Evolutionary conservation across 1,140 invertebrate genomes (phyloP), one percentile per base, ranked within the genome.

Genomic region (Chrysomallon squamiferum): DNA sequence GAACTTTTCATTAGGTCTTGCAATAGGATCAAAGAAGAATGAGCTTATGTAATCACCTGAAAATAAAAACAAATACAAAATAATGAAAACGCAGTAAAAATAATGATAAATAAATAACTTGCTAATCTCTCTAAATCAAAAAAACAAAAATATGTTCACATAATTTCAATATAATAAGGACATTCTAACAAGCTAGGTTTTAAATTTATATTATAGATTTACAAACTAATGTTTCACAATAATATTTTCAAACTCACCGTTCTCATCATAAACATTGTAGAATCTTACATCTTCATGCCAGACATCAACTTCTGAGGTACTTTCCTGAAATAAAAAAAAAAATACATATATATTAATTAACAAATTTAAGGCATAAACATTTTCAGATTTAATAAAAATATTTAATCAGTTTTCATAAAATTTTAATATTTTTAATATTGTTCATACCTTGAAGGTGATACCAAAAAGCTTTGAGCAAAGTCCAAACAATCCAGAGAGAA

Each of bases 281-380:
- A 91, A 94, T 74, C 89, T 89, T 0, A 97, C 94, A 82, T 95
- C 93, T 65, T 91, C 89, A 82, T 95, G 91, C 95, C 95, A 97
- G 0, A 88, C 87, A 1, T 90, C 88, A 58, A 90, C 88, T 3
- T 87, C 76, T 49, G 82, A 85, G 7, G 87, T 84, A 49, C 87
- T 85, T 77, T 94, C 90, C 59, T 80, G 62, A n/a, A 69, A 65
- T 59, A 32, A 35, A 73, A 49, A 63, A 32, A n/a, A 33, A 38
- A 52, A 62, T 49, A 68, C 35, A 41, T 20, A 41, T n/a, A 22
- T 20, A 30, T n/a, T 66, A 18, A 43, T 54, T 49, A 27, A 74
- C 11, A 52, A 57, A 70, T 20, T n/a, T 15, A 35, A 5, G 43
- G 22, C 29, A 7, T 18, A 32, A 9, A 22, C 43, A 59, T 59